Base-by-base conservation (phyloP, 2,113 vertebrate species). In the Pangasianodon hypophthalmus region DNA sequence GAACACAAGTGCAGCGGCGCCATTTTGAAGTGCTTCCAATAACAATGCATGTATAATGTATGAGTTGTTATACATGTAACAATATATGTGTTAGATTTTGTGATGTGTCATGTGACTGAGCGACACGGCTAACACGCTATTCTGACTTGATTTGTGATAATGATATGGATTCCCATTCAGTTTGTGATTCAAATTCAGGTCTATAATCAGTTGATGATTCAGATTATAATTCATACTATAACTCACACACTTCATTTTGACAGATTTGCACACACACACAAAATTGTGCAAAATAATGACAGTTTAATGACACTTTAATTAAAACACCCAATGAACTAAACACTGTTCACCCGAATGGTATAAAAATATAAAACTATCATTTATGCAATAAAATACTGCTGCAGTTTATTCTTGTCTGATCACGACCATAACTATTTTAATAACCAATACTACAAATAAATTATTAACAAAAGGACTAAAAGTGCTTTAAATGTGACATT, bases 291-390 rank as follows among this genome's bases (percentile, higher is more conserved):
- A 84, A 84, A 83, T n/a, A 24, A 81, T 81, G 79, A 81, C 48
- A 54, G n/a, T 81, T 81, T 81, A 81, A 81, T 81, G 79, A 54
- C 13, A 50, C 9, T 79, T 79, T 14, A 79, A 14, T 79, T 79
- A 29, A 50, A 52, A 32, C 48, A 81, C 14, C 14, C 48, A 52
- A 81, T 81, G 79, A 81, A 81, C 46, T 52, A 32, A 32, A 81
- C 79, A 81, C 48, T 52, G 24, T 50, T 84, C 54, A 84, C 54
- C 1, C 44, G 56, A 44, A 60, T 84, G 52, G 82, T 84, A 84
- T 84, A 84, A 84, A 84, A 84, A 84, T 84, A 84, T 26, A 84
- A 60, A 84, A 84, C 19, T 62, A 44, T 41, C 18, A 84, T 60
- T 60, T 84, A 84, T 60, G 37, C 54, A 62, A 58, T 60, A 81